These are phyloP conservation scores for Acrobasis consociella DNA, from an alignment of 2,888 invertebrate genomes.

Conservation along the genomic window DNA sequence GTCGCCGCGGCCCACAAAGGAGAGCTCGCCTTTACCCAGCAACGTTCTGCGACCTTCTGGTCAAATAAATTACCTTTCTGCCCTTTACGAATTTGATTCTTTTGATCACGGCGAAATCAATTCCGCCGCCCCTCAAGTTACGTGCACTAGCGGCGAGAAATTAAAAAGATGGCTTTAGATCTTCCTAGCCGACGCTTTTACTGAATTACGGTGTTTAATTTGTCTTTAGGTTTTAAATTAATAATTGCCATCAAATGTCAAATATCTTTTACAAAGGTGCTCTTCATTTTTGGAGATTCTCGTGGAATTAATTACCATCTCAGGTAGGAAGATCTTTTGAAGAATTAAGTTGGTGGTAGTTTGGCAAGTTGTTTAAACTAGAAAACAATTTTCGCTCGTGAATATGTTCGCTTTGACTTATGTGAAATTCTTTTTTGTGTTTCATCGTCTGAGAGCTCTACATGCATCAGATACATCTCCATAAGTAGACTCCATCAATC, in stretches of 20 bases:
- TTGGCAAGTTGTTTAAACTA: background rate
- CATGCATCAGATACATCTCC: background rate
- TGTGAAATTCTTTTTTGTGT: background rate
- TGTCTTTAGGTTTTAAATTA: slow-evolving; percentile 17
- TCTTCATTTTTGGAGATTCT: background rate
- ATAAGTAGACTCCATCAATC: too few species aligned
- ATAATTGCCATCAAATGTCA: slow-evolving; percentile 8
- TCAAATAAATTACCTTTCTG: slow-evolving; percentile 67
- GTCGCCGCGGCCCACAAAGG: slow-evolving; percentile 17
- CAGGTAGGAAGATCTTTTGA: background rate
- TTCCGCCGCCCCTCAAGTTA: slow-evolving; percentile 51
- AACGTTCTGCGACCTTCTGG: slow-evolving; percentile 50
- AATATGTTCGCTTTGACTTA: background rate
- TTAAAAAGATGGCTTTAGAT: slow-evolving; percentile 25
- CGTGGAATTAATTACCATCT: slow-evolving; percentile 3
- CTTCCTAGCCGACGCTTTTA: slow-evolving; percentile 8
- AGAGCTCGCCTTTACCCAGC: slow-evolving; percentile 32
- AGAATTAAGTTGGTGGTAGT: background rate
- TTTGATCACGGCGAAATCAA: slow-evolving; percentile 71
- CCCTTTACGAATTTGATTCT: slow-evolving; percentile 69
- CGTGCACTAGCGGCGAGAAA: slow-evolving; percentile 26
- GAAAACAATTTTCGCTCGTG: background rate
- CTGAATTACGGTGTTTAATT: slow-evolving; percentile 14
- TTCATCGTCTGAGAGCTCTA: background rate
- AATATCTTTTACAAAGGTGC: background rate